These are phyloP conservation scores for Cladopsammia gracilis DNA, from an alignment of 64 coral and sea anemone species.

Conservation along the genomic window DNA sequence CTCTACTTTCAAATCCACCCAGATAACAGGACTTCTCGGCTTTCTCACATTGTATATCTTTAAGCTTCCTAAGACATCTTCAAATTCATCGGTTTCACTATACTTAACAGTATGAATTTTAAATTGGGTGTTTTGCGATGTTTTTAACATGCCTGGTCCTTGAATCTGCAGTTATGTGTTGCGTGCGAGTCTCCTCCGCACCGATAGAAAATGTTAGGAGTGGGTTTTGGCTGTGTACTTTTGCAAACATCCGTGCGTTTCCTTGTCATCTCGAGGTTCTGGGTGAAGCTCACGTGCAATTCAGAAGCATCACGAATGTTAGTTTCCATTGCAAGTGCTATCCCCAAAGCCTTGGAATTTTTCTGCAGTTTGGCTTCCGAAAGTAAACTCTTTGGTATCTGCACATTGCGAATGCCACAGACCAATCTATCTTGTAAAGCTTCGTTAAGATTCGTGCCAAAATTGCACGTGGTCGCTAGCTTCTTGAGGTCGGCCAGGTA, in stretches of 20 bases:
- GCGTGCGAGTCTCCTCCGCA: conserved; percentile 19
- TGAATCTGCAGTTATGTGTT: conserved; percentile 16
- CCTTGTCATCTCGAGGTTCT: background rate
- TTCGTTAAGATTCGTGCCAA: too few relatives aligned
- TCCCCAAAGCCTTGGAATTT: conserved; percentile 23
- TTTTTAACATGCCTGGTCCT: conserved; percentile 5
- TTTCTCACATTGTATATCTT: background rate
- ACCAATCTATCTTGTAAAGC: too few relatives aligned
- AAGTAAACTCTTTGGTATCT: too few relatives aligned
- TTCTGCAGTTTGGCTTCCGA: conserved; percentile 7
- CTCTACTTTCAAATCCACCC: background rate
- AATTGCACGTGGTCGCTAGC: too few relatives aligned
- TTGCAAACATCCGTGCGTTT: background rate
- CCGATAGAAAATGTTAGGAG: conserved; percentile 34
- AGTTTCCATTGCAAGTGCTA: conserved; percentile 32
- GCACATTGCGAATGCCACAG: too few relatives aligned
- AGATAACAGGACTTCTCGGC: background rate
- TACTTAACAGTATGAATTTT: background rate
- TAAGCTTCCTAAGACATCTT: background rate
- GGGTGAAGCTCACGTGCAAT: background rate
- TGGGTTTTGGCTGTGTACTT: background rate
- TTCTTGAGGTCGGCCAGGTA: too few relatives aligned
- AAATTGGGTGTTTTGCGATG: background rate
- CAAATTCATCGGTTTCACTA: background rate
- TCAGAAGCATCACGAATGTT: conserved; percentile 9